Evolutionary conservation across 2,888 invertebrate genomes (phyloP).

Genomic region (Aproaerema taeniolella): DNA sequence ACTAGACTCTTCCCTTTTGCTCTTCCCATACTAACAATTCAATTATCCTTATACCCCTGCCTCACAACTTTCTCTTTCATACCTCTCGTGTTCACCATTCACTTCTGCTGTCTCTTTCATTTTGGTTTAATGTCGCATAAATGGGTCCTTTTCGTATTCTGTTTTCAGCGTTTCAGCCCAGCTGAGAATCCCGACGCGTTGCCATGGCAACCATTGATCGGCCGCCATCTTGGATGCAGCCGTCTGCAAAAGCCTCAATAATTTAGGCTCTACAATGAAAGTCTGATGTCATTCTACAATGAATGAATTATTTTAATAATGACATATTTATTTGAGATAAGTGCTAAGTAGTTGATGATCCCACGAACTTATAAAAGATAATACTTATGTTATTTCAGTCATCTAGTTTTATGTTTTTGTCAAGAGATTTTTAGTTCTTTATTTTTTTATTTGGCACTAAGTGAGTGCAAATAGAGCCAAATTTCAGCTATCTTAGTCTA

Average conservation of each 20-base stretch:
- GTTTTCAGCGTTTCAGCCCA: slow-evolving; percentile 46
- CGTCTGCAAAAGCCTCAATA: slow-evolving; percentile 51
- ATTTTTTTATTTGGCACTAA: neutral
- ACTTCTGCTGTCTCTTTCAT: slow-evolving; percentile 27
- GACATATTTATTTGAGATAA: neutral
- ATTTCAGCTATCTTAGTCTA: too few relatives aligned
- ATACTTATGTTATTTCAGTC: neutral
- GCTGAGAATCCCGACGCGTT: slow-evolving; percentile 63
- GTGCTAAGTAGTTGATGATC: neutral
- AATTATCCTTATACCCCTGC: slow-evolving; percentile 27
- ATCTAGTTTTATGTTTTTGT: neutral
- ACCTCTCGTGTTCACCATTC: slow-evolving; percentile 17
- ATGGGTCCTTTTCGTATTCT: slow-evolving; percentile 36
- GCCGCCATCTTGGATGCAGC: slow-evolving; percentile 66
- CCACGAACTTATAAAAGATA: neutral
- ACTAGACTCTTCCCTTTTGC: too few relatives aligned
- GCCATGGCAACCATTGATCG: slow-evolving; percentile 70
- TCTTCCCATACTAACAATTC: slow-evolving; percentile 14
- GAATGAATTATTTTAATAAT: too few relatives aligned
- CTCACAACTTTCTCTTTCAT: slow-evolving; percentile 30
- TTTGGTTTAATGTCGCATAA: slow-evolving; percentile 23
- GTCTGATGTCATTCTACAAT: neutral
- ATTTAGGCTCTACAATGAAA: slow-evolving; percentile 16
- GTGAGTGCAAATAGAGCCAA: too few relatives aligned
- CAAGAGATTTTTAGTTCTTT: neutral